Conservation (phyloP, 2,888 invertebrate species). For the Octodonta nipae region DNA sequence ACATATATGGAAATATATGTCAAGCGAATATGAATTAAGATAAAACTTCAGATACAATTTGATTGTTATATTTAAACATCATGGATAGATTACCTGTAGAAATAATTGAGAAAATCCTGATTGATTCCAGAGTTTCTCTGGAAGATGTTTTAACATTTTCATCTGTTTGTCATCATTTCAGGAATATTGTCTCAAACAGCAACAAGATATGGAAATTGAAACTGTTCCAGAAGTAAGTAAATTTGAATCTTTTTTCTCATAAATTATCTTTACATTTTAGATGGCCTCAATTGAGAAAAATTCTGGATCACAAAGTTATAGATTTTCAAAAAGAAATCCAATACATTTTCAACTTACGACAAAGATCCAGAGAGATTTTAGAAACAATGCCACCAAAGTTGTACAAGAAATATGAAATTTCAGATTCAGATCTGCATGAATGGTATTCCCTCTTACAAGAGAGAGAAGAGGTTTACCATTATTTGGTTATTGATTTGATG, state of each 20-base stretch:
- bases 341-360: conserved; percentile 27
- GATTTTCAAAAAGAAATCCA: conserved; percentile 33
- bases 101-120: conserved; percentile 29
- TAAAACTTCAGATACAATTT: too few relatives aligned
- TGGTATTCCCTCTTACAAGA: conserved; percentile 35
- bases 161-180: conserved; percentile 40
- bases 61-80: background rate
- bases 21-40: too few relatives aligned
- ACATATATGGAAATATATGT: too few relatives aligned
- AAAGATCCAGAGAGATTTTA: conserved; percentile 28
- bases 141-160: conserved; percentile 41
- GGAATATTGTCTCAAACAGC: conserved; percentile 36
- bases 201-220: conserved; percentile 39
- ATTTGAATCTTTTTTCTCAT: background rate
- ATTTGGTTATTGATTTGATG: conserved; percentile 36
- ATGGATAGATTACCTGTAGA: conserved; percentile 30
- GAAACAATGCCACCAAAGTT: conserved; percentile 36
- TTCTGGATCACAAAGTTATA: conserved; percentile 25
- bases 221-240: conserved; percentile 34
- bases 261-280: too few relatives aligned
- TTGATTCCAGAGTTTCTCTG: conserved; percentile 19
- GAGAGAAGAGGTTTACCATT: conserved; percentile 34
- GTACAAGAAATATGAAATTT: conserved; percentile 36
- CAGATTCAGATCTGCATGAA: conserved; percentile 34
- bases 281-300: conserved; percentile 33